Conservation (phyloP, 2,113 vertebrate genomes). For the Sardina pilchardus region DNA sequence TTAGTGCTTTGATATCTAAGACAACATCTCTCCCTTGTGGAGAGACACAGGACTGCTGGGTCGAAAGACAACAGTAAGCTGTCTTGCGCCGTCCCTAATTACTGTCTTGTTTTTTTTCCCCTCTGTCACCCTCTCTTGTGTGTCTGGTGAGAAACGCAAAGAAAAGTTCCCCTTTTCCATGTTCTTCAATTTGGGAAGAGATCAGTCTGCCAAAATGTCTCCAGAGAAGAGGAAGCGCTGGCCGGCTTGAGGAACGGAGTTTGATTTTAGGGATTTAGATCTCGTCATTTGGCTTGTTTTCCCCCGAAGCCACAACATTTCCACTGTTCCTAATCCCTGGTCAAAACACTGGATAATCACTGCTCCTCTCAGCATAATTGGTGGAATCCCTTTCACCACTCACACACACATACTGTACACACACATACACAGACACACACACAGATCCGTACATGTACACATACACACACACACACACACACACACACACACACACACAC, state of each 20-base stretch:
- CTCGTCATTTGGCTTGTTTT: not conserved
- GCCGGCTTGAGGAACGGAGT: not conserved
- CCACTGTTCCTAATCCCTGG: slow-evolving; percentile 3
- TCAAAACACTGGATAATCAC: not conserved
- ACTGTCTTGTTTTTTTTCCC: too few relatives aligned
- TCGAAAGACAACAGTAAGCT: not conserved
- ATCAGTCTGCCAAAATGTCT: not conserved
- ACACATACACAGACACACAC: too few relatives aligned
- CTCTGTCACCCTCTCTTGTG: not conserved
- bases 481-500: too few relatives aligned
- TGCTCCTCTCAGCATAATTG: not conserved
- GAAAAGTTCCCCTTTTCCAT: not conserved
- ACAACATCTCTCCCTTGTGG: slow-evolving; percentile 72
- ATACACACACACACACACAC: too few relatives aligned
- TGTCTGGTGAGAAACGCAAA: not conserved
- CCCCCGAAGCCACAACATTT: not conserved
- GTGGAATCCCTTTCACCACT: not conserved
- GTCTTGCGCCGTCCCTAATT: not conserved
- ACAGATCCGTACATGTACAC: too few relatives aligned
- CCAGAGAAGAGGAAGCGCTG: not conserved
- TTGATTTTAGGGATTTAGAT: not conserved
- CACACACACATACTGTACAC: not conserved
- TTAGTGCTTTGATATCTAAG: slow-evolving; percentile 50
- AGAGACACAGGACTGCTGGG: slow-evolving; percentile 50
- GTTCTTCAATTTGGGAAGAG: not conserved